Evolutionary conservation across 1,140 invertebrate species (phyloP).

Genomic region (Pogonomyrmex barbatus): DNA sequence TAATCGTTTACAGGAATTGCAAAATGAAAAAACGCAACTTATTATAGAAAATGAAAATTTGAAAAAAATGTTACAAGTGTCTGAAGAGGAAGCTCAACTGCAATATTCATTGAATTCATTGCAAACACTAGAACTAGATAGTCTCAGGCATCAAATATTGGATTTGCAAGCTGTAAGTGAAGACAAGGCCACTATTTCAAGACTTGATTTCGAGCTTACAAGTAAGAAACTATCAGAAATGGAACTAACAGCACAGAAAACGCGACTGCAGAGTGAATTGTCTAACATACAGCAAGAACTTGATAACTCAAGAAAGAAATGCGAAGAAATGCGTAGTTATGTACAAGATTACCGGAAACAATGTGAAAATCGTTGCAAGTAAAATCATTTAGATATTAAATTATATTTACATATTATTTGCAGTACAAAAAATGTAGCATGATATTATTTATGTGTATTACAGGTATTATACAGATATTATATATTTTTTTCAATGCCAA

Average conservation of each 20-base stretch:
- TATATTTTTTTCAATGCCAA: conserved; percentile 79
- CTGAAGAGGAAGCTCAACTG: conserved; percentile 79
- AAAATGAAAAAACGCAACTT: conserved; percentile 65
- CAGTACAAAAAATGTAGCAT: neutral
- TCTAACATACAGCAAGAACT: conserved; percentile 72
- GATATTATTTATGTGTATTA: neutral
- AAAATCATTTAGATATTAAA: conserved; percentile 40
- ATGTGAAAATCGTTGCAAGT: conserved; percentile 77
- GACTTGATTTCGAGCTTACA: conserved; percentile 81
- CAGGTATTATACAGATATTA: conserved; percentile 73
- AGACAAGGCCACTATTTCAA: conserved; percentile 88
- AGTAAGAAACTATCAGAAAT: conserved; percentile 77
- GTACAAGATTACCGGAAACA: conserved; percentile 77
- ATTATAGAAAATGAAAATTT: conserved; percentile 77
- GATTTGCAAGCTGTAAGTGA: conserved; percentile 89
- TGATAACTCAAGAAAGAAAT: conserved; percentile 70
- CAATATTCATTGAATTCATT: conserved; percentile 79
- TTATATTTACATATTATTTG: neutral
- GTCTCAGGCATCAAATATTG: conserved; percentile 88
- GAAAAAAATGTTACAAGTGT: conserved; percentile 78
- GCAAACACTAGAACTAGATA: conserved; percentile 86
- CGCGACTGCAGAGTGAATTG: conserved; percentile 76
- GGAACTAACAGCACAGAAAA: conserved; percentile 73
- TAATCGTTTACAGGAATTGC: conserved; percentile 60
- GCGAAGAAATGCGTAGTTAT: conserved; percentile 70